phyloP scores from a whole-genome alignment of 2,888 invertebrate genomes.

The Drosophila neotestacea region DNA sequence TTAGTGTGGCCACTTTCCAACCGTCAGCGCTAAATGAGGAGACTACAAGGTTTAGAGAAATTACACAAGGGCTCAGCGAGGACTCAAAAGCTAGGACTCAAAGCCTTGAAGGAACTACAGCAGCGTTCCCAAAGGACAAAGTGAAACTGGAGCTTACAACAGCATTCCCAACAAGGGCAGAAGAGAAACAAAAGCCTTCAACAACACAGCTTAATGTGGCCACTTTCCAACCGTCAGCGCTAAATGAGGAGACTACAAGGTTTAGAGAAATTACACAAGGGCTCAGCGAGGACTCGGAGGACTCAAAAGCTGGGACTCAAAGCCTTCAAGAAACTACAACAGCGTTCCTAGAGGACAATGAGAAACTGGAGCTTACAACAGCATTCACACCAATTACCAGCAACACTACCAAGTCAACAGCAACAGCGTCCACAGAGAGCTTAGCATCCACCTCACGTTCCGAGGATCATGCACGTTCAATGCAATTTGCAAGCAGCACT shows the following conservation, averaged over 20 bases:
- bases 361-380: constrained; percentile 3
- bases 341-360: neutral
- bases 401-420: neutral
- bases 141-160: neutral
- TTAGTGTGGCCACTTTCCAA: too few species aligned
- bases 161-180: neutral
- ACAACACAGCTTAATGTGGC: neutral
- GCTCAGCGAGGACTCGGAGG: too few species aligned
- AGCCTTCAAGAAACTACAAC: neutral
- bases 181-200: neutral
- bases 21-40: neutral
- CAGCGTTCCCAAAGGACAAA: too few species aligned
- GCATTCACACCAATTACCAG: neutral
- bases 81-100: too few species aligned
- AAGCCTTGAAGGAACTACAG: too few species aligned
- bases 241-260: neutral
- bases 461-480: constrained; percentile 61
- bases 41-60: neutral
- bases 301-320: neutral
- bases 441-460: constrained; percentile 43
- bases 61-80: neutral
- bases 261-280: neutral
- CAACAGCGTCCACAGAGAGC: constrained; percentile 20
- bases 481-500: constrained; percentile 56
- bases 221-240: neutral